These are phyloP conservation scores for Callipepla squamata DNA, from an alignment of 2,113 vertebrate genomes.

Conservation along the genomic window DNA sequence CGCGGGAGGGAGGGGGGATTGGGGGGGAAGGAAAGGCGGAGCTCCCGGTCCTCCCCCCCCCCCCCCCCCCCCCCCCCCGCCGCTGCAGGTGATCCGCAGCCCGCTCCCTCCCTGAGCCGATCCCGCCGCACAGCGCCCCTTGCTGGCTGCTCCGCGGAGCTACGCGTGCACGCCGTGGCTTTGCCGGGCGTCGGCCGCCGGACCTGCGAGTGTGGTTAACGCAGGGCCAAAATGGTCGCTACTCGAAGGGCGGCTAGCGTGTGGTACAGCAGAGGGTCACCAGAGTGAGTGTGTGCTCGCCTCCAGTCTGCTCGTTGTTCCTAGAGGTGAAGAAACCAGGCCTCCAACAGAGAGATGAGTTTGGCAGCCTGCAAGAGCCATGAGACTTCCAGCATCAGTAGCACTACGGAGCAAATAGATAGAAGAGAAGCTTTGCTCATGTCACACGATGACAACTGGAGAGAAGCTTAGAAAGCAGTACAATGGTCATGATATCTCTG, in stretches of 20 bases:
- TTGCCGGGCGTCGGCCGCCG: fast-evolving
- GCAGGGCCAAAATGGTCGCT: fast-evolving
- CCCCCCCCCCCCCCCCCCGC: neutral
- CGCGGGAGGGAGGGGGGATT: slow-evolving; percentile 28
- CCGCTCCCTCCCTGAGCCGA: neutral
- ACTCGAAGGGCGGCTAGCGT: neutral
- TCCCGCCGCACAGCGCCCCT: slow-evolving; percentile 71
- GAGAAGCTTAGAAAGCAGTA: neutral
- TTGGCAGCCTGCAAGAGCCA: neutral
- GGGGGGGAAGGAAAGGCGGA: slow-evolving; percentile 24
- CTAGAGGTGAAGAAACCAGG: neutral
- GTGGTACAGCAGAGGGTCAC: neutral
- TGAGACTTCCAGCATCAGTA: neutral
- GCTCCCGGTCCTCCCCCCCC: neutral
- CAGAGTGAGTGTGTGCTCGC: too few relatives aligned
- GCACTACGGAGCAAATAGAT: fast-evolving
- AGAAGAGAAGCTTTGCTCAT: neutral
- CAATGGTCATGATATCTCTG: neutral
- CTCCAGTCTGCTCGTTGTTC: fast-evolving
- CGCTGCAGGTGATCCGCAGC: slow-evolving; percentile 78
- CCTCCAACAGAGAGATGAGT: neutral
- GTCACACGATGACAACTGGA: neutral
- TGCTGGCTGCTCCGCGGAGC: slow-evolving; percentile 23
- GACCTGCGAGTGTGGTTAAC: neutral
- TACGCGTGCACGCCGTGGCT: neutral